A percentile compares a stretch with the other conserved stretches of the same genome.
Evolutionary conservation across 37 sponge, comb jelly and placozoan species (phyloP).

Genomic region (Hormiphora californensis): DNA sequence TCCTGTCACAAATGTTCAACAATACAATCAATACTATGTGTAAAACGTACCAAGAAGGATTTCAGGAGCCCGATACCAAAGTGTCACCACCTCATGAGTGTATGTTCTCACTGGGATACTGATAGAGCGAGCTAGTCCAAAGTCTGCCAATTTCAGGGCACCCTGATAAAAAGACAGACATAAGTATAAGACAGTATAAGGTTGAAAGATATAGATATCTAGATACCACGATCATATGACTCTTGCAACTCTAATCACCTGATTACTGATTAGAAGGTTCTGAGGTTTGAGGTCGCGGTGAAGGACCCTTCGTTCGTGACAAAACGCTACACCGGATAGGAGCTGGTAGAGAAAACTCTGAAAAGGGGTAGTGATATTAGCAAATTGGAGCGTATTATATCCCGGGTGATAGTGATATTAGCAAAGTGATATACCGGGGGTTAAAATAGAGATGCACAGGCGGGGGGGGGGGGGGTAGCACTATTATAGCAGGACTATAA

Average conservation of each 20-base stretch:
- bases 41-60: slow-evolving; percentile 93
- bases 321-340: slow-evolving; percentile 81
- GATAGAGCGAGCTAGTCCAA: slow-evolving; percentile 93
- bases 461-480: too few relatives aligned
- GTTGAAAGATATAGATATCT: too few relatives aligned
- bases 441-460: too few relatives aligned
- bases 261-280: slow-evolving; percentile 78
- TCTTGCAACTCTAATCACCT: neutral
- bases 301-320: slow-evolving; percentile 85
- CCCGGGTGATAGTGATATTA: neutral
- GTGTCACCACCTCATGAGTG: slow-evolving; percentile 98
- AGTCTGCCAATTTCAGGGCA: slow-evolving; percentile 88
- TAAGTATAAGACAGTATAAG: too few relatives aligned
- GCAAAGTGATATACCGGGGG: neutral
- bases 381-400: neutral
- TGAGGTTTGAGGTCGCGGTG: slow-evolving; percentile 98
- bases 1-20: too few relatives aligned
- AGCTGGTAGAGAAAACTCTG: slow-evolving; percentile 89
- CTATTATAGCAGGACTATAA: too few relatives aligned
- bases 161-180: too few relatives aligned
- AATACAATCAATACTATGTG: too few relatives aligned
- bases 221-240: too few relatives aligned
- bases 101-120: slow-evolving; percentile 93
- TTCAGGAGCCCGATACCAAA: slow-evolving; percentile 97
- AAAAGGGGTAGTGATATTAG: neutral